phyloP scores from a whole-genome alignment of 2,113 vertebrate genomes.

The Bos taurus region DNA sequence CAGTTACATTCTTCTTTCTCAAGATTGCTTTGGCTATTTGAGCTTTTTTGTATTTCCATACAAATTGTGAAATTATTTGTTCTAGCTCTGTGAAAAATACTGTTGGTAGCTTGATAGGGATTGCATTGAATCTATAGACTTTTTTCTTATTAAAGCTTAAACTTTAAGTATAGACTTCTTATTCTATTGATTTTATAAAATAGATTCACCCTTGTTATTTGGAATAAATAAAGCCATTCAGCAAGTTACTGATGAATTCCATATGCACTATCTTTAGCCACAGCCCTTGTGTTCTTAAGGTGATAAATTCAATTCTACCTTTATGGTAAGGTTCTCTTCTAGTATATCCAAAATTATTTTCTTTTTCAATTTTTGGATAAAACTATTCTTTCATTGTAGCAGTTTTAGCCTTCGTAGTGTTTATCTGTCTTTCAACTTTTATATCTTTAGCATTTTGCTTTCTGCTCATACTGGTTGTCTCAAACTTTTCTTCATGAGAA shows the following conservation, averaged over 20 bases:
- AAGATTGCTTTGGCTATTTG: no score
- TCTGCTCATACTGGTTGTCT: not conserved
- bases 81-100: no score
- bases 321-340: not conserved
- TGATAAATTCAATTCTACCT: not conserved
- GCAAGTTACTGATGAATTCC: not conserved
- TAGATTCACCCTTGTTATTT: not conserved
- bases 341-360: not conserved
- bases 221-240: not conserved
- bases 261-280: not conserved
- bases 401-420: not conserved
- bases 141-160: not conserved
- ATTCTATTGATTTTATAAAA: not conserved
- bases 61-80: no score
- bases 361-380: not conserved
- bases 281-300: not conserved
- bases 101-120: no score
- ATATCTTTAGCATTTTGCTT: not conserved
- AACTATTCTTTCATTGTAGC: not conserved
- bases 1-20: no score
- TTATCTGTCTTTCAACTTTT: not conserved
- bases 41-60: no score
- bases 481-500: not conserved
- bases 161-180: not conserved
- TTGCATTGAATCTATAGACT: no score